Conservation (phyloP, 2,113 vertebrate genomes). For the Chitala chitala region DNA sequence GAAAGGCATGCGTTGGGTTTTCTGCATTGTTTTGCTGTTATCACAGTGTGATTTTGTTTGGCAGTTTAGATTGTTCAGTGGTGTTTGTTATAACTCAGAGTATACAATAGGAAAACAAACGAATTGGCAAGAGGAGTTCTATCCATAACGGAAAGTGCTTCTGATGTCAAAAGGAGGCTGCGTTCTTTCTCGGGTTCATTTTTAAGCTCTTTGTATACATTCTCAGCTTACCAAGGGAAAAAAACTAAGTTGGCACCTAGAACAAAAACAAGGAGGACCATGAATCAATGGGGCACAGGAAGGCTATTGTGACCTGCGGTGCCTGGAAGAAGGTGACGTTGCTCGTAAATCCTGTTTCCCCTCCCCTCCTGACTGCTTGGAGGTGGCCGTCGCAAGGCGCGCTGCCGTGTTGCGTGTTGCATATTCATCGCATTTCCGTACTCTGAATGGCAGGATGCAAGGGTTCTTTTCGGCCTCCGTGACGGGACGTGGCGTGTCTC, state of each 20-base stretch:
- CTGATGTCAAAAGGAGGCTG: too few species aligned
- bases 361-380: not conserved
- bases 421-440: constrained; percentile 47
- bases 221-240: not conserved
- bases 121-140: too few species aligned
- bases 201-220: not conserved
- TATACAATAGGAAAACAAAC: too few species aligned
- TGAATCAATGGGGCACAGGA: too few species aligned
- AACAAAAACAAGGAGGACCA: not conserved
- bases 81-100: too few species aligned
- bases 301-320: not conserved
- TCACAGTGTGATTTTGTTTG: too few species aligned
- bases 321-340: not conserved
- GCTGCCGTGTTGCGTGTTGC: constrained; percentile 22
- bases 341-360: constrained; percentile 13
- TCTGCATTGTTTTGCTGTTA: too few species aligned
- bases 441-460: constrained; percentile 63
- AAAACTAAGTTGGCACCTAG: not conserved
- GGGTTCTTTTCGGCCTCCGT: constrained; percentile 44
- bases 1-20: too few species aligned
- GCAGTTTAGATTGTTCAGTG: too few species aligned
- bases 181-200: too few species aligned
- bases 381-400: not conserved
- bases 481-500: constrained; percentile 44
- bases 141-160: too few species aligned